Evolutionary conservation across 2,113 vertebrate species (phyloP).

Genomic region (Ginglymostoma cirratum): DNA sequence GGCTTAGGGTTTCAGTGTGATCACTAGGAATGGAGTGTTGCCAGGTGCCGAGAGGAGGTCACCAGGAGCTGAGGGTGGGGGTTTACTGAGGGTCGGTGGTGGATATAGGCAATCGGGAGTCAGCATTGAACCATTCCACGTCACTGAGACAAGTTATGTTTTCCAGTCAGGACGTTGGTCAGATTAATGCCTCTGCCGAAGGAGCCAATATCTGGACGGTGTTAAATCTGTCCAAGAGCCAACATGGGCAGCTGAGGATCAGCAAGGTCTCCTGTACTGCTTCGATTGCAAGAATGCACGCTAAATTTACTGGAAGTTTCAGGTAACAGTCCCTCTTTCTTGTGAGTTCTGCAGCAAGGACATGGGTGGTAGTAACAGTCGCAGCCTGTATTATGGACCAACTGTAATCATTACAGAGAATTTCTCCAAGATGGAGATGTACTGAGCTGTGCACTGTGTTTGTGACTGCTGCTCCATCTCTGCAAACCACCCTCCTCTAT

Average conservation of each 20-base stretch:
- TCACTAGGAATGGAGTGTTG: not conserved
- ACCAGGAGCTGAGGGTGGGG: not conserved
- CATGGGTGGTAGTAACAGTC: not conserved
- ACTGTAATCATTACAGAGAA: not conserved
- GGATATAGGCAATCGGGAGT: not conserved
- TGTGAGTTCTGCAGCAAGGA: not conserved
- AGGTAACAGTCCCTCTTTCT: constrained; percentile 53
- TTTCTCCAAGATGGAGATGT: not conserved
- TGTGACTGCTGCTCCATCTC: not conserved
- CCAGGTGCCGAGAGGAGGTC: not conserved
- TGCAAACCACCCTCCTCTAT: not conserved
- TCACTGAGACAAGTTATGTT: not conserved
- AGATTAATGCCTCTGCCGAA: constrained; percentile 80
- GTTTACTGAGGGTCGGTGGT: not conserved
- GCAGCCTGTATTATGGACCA: no score
- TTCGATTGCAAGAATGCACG: constrained; percentile 67
- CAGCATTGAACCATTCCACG: not conserved
- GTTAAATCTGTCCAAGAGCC: constrained; percentile 64
- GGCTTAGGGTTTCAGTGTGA: no score
- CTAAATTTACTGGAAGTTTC: constrained; percentile 75
- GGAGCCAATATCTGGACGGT: constrained; percentile 74
- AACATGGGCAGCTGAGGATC: constrained; percentile 74
- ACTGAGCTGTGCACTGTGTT: no score
- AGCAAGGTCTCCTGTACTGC: constrained; percentile 75
- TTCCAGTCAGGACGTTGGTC: constrained; percentile 73